These are phyloP conservation scores for Mungos mungo DNA, from an alignment of 2,113 vertebrate species.

Conservation along the genomic window DNA sequence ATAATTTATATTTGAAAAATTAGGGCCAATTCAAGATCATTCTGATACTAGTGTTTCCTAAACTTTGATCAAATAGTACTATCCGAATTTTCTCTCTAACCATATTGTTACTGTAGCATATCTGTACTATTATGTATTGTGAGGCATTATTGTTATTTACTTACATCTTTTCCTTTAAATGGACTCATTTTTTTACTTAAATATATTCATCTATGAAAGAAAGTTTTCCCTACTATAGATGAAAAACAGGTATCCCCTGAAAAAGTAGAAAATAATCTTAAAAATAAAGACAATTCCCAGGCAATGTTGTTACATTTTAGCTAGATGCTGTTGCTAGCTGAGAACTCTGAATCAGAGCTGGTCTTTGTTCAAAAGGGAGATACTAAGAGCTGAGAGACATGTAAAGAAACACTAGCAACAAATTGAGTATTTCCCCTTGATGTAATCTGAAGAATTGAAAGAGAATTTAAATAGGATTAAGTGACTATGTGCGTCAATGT, in stretches of 20 bases:
- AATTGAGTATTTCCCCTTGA: slow-evolving; percentile 14
- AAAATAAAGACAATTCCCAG: neutral
- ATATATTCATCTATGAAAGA: slow-evolving; percentile 22
- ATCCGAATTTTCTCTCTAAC: neutral
- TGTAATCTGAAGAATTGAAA: slow-evolving; percentile 43
- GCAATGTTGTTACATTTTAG: neutral
- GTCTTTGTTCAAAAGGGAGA: neutral
- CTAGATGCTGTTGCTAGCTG: neutral
- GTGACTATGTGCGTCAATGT: neutral
- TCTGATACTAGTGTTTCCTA: neutral
- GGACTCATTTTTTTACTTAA: neutral
- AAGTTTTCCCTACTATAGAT: neutral
- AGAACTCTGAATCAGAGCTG: neutral
- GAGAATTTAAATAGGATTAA: slow-evolving; percentile 61
- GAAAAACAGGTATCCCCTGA: neutral
- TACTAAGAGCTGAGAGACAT: neutral
- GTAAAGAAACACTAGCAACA: slow-evolving; percentile 1
- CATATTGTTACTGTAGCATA: neutral
- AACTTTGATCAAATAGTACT: neutral
- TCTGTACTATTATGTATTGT: neutral
- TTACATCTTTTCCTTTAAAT: slow-evolving; percentile 27
- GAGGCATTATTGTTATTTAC: neutral
- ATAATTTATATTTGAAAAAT: neutral
- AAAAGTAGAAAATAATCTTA: slow-evolving; percentile 8
- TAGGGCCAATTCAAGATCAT: neutral